Base-by-base conservation (phyloP, 2,888 invertebrate genomes). In the Eupithecia tripunctaria region DNA sequence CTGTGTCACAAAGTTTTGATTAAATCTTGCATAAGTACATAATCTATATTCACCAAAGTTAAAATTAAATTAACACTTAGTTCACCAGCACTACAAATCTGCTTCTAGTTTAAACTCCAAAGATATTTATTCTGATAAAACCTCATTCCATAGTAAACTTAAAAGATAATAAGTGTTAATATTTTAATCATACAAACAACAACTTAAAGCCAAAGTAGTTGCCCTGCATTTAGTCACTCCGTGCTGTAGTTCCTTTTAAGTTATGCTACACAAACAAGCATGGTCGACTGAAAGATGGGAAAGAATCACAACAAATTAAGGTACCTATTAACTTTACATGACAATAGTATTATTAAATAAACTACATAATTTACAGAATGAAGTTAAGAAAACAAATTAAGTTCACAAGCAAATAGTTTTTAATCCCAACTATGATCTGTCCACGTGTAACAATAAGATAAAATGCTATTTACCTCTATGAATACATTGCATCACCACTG, bases 371-470 rank as follows among this genome's bases (percentile, higher is more conserved):
- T 51, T 18, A 29, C 38, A 64, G 21, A 21, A 64, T 64, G 21
- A 36, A 38, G 64, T 25, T 38, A 38, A 21, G 14, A 64, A 64
- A 38, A 21, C 64, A 64, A 38, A 64, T 12, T n/a, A 25, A 64
- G 62, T 32, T 56, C 32, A 8, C 25, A 38, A 41, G 41, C 27
- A 27, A 47, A 71, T 43, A 66, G 25, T 25, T 32, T 51, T 18
- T 62, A 62, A 60, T 67, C 47, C 15, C 18, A 27, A 41, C 47
- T 51, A 38, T 36, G 67, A 65, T 67, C 21, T 67, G 62, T 71
- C 67, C 71, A 71, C 63, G 67, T 71, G 71, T 51, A 67, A 36
- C 27, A 67, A 63, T 36, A 27, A 71, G 71, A 71, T 71, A 67
- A 71, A 38, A 47, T 25, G 1, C 25, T 64, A 64, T 64, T 56